phyloP scores from a whole-genome alignment of 2,797 vertebrate species.

The Karalla daura region DNA sequence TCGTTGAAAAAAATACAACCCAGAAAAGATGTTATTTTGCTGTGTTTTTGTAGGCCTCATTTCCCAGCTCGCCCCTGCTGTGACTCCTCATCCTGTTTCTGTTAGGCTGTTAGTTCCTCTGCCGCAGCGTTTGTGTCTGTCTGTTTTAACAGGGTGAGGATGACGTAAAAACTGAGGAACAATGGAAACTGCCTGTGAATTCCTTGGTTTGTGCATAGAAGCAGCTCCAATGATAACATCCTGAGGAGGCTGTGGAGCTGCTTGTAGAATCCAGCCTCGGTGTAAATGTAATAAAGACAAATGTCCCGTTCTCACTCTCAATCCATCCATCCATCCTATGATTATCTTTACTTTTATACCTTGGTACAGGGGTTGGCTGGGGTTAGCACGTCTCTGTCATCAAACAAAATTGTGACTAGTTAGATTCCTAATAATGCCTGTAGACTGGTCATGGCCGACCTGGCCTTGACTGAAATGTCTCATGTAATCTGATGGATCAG shows the following conservation, averaged over 20 bases:
- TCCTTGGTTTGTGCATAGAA: not conserved
- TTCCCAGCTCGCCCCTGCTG: constrained; percentile 41
- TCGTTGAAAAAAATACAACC: constrained; percentile 30
- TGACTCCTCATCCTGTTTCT: constrained; percentile 66
- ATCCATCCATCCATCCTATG: too few species aligned
- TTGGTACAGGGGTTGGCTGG: too few species aligned
- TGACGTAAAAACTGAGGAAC: constrained; percentile 39
- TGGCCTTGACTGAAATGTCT: not conserved
- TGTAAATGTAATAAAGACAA: not conserved
- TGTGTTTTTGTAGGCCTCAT: constrained; percentile 53
- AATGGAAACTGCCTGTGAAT: constrained; percentile 50
- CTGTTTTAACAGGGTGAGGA: constrained; percentile 15
- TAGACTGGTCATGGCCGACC: not conserved
- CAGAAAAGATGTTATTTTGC: constrained; percentile 8
- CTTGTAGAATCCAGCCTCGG: not conserved
- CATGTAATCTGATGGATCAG: not conserved
- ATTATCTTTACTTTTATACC: too few species aligned
- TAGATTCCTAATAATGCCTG: not conserved
- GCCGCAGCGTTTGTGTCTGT: constrained; percentile 23
- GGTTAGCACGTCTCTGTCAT: too few species aligned
- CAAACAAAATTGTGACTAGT: too few species aligned
- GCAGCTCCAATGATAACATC: constrained; percentile 40
- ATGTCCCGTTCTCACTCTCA: too few species aligned
- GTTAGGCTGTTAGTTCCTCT: constrained; percentile 50
- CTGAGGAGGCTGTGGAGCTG: constrained; percentile 18